Percentiles rank a stretch among this genome's conserved stretches.
These are phyloP conservation scores for Pholis gunnellus DNA, from an alignment of 2,113 vertebrate species.

Conservation along the genomic window DNA sequence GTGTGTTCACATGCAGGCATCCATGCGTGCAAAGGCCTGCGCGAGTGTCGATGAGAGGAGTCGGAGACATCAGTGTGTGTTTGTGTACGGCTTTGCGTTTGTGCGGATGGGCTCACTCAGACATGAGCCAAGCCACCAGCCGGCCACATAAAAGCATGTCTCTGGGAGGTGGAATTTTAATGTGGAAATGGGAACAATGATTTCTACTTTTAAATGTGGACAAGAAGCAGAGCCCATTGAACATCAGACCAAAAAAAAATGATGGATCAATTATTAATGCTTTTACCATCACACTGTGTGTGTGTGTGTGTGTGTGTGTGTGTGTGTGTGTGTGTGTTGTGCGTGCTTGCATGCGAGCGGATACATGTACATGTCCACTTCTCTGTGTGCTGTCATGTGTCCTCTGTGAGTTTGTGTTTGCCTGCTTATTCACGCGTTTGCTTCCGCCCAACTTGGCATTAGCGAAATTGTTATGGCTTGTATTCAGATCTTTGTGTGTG, in stretches of 20 bases:
- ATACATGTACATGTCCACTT: slow-evolving; percentile 50
- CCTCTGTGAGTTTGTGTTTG: slow-evolving; percentile 66
- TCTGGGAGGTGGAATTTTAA: slow-evolving; percentile 83
- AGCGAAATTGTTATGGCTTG: slow-evolving; percentile 34
- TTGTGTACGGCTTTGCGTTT: slow-evolving; percentile 64
- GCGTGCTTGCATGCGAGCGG: slow-evolving; percentile 37
- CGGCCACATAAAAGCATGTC: slow-evolving; percentile 80
- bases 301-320: slow-evolving; percentile 30
- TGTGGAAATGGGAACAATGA: slow-evolving; percentile 84
- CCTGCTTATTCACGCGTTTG: slow-evolving; percentile 74
- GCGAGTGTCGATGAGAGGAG: slow-evolving; percentile 33
- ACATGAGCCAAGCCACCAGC: slow-evolving; percentile 82
- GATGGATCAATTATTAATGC: slow-evolving; percentile 83
- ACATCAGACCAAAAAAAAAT: slow-evolving; percentile 75
- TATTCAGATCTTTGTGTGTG: slow-evolving; percentile 44
- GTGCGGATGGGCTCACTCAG: slow-evolving; percentile 79
- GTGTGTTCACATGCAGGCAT: slow-evolving; percentile 7
- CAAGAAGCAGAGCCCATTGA: slow-evolving; percentile 75
- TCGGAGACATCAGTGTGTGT: slow-evolving; percentile 60
- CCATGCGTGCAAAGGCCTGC: slow-evolving; percentile 35
- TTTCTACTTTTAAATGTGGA: slow-evolving; percentile 81
- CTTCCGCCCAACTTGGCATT: slow-evolving; percentile 67
- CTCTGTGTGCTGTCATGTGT: slow-evolving; percentile 62
- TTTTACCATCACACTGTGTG: slow-evolving; percentile 69
- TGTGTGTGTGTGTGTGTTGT: slow-evolving; percentile 31